Evolutionary conservation across 2,888 invertebrate genomes (phyloP).

Genomic region (Orgyia antiqua): DNA sequence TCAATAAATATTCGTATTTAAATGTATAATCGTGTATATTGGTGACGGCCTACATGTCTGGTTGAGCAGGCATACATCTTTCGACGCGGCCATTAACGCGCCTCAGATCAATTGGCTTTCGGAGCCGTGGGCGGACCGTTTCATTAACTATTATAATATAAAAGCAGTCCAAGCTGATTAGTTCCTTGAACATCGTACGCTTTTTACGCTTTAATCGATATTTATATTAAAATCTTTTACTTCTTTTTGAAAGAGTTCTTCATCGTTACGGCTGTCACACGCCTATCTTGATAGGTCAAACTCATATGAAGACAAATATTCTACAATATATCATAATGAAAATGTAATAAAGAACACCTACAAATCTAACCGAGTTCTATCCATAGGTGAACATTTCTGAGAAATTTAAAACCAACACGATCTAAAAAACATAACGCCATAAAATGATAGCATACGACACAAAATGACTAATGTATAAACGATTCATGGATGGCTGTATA

Average conservation of each 20-base stretch:
- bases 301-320: constrained; percentile 6
- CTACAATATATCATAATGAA: constrained; percentile 10
- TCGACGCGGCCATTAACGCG: constrained; percentile 63
- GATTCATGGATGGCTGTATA: constrained; percentile 57
- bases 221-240: constrained; percentile 39
- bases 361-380: too few species aligned
- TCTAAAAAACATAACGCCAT: constrained; percentile 51
- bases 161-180: constrained; percentile 67
- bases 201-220: constrained; percentile 42
- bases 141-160: constrained; percentile 72
- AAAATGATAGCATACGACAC: constrained; percentile 59
- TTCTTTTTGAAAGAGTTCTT: constrained; percentile 22
- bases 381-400: constrained; percentile 33
- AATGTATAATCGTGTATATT: constrained; percentile 48
- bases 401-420: constrained; percentile 54
- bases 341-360: constrained; percentile 36
- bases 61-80: constrained; percentile 45
- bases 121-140: constrained; percentile 64
- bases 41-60: constrained; percentile 44
- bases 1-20: constrained; percentile 45
- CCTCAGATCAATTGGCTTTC: constrained; percentile 62
- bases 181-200: constrained; percentile 50
- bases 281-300: constrained; percentile 1
- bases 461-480: constrained; percentile 69
- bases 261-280: constrained; percentile 8